Evolutionary conservation across 2,113 vertebrate species (phyloP).

Genomic region (Athene cunicularia): DNA sequence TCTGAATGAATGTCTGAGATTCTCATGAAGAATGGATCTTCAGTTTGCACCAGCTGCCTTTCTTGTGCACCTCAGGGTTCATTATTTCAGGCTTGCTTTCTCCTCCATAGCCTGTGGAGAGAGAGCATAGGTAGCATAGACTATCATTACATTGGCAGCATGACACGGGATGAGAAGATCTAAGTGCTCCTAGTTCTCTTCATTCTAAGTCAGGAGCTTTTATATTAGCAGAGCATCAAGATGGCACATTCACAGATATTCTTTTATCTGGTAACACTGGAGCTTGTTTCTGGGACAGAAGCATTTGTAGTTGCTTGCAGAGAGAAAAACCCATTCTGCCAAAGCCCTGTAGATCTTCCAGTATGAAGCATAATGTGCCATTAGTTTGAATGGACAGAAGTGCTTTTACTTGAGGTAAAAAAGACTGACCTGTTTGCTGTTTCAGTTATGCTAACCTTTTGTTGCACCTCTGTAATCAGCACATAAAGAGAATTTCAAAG

Average conservation of each 20-base stretch:
- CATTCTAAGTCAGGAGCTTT: background rate
- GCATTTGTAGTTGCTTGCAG: background rate
- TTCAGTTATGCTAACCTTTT: background rate
- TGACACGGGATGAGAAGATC: background rate
- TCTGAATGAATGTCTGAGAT: background rate
- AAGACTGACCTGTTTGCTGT: background rate
- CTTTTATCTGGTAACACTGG: background rate
- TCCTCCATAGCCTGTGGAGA: background rate
- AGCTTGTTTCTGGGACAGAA: background rate
- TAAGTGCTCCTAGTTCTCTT: background rate
- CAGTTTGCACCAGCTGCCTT: background rate
- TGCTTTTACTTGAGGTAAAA: background rate
- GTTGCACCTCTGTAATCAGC: background rate
- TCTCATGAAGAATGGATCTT: background rate
- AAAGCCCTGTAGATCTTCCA: background rate
- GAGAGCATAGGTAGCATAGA: background rate
- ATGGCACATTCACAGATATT: background rate
- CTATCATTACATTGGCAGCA: background rate
- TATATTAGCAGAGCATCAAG: background rate
- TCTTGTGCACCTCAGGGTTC: background rate
- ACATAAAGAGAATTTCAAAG: background rate
- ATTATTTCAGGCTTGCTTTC: background rate
- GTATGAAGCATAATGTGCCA: background rate
- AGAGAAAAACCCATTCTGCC: background rate
- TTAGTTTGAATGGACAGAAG: background rate